Conservation (phyloP, 2,888 invertebrate genomes). For the Frankliniella intonsa region DNA sequence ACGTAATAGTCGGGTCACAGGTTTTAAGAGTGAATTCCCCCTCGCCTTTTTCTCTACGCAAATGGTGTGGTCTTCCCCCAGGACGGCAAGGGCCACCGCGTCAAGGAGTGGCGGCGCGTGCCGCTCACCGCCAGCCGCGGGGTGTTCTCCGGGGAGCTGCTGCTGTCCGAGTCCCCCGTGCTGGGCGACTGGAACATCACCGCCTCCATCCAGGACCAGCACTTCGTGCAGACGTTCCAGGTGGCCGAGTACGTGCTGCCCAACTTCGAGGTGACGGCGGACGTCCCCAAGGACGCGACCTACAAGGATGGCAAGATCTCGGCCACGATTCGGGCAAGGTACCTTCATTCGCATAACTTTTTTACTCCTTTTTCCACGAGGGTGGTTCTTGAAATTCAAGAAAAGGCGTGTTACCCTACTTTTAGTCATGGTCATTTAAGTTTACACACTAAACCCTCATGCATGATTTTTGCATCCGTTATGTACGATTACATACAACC, state of each 20-base stretch:
- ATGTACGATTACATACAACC: too few species aligned
- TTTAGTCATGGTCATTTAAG: too few species aligned
- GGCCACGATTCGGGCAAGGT: conserved; percentile 79
- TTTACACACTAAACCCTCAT: too few species aligned
- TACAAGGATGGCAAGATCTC: conserved; percentile 73
- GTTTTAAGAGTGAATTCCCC: too few species aligned
- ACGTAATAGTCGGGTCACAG: too few species aligned
- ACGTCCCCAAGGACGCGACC: conserved; percentile 75
- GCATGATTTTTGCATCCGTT: too few species aligned
- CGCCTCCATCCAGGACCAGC: conserved; percentile 59
- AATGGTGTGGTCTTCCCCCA: conserved; percentile 44
- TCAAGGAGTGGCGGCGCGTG: conserved; percentile 72
- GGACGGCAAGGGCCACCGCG: conserved; percentile 72
- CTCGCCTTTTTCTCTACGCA: too few species aligned
- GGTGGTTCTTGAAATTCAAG: too few species aligned
- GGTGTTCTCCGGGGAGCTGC: conserved; percentile 69
- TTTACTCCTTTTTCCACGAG: too few species aligned
- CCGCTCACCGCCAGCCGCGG: conserved; percentile 66
- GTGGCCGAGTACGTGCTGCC: conserved; percentile 91
- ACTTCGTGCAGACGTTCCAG: conserved; percentile 65
- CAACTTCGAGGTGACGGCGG: conserved; percentile 84
- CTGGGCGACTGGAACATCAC: conserved; percentile 84
- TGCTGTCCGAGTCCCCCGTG: conserved; percentile 75
- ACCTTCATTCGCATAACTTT: too few species aligned
- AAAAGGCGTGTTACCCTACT: too few species aligned